Evolutionary conservation across 1,140 invertebrate genomes (phyloP), one percentile per base, ranked within the genome.

Genomic region (Monochamus saltuarius): DNA sequence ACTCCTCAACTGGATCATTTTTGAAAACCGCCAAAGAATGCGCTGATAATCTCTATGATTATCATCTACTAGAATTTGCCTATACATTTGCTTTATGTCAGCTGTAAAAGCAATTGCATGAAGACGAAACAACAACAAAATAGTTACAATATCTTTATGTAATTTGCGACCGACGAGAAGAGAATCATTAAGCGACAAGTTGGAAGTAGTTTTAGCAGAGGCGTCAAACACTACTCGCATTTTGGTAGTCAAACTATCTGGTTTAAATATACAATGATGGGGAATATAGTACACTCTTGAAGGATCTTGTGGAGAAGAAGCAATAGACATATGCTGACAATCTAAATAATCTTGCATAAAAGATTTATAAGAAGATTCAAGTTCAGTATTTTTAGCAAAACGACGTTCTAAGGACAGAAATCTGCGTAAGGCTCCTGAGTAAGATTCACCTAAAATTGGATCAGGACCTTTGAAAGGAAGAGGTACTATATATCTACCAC

Each of bases 21-120:
- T n/a, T 19, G n/a, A 42, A 42, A 42, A 42, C 22, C 22, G 22
- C 22, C 22, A 29, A 29, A 29, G 22, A 29, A 39, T 42, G n/a
- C 16, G n/a, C 39, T 42, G 39, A 42, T 42, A 42, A 42, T 42
- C 39, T 16, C 39, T 2, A 7, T 42, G n/a, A 42, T 42, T 16
- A 42, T n/a, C n/a, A 42, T 42, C n/a, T 13, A 42, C 16, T 16
- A n/a, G 7, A 42, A 42, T 42, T 42, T 42, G 39, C n/a, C 65
- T 13, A 56, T 68, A 68, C 63, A 68, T 68, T 59, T 64, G 62
- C 10, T 14, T 37, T 19, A 66, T 64, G 43, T 70, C 70, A 9
- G 62, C 61, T 9, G 57, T 61, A 17, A 70, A 52, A 4, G 55
- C 68, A 47, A 62, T 56, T 36, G 45, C 34, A 50, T 55, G 45